Evolutionary conservation across 1,140 invertebrate genomes (phyloP).

Genomic region (Diachasmimorpha longicaudata): DNA sequence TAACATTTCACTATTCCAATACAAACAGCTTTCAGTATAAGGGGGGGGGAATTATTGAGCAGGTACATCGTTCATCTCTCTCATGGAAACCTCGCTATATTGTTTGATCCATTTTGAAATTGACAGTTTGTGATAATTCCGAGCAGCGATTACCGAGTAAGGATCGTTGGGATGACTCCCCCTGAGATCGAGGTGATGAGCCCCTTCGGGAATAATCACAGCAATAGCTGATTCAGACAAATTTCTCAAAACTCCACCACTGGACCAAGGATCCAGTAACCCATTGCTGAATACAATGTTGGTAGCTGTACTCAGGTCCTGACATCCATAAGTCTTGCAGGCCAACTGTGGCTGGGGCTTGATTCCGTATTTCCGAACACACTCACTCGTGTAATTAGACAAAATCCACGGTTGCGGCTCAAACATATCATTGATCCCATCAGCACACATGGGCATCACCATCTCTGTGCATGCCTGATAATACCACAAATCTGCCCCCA

Average conservation of each 20-base stretch:
- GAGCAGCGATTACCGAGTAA: constrained; percentile 69
- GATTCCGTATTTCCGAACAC: constrained; percentile 74
- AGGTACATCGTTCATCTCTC: neutral
- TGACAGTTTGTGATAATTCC: constrained; percentile 70
- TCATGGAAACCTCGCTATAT: constrained; percentile 10
- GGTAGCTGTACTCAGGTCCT: constrained; percentile 69
- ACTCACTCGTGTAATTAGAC: constrained; percentile 68
- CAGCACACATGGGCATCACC: constrained; percentile 90
- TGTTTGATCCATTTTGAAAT: constrained; percentile 74
- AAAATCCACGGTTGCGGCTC: constrained; percentile 79
- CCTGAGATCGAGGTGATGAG: constrained; percentile 92
- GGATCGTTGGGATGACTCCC: constrained; percentile 75
- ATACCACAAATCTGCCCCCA: constrained; percentile 76
- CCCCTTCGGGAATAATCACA: constrained; percentile 85
- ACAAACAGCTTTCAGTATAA: too few species aligned
- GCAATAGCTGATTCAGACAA: constrained; percentile 72
- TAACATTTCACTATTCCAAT: neutral
- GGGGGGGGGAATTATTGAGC: too few species aligned
- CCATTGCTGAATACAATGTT: constrained; percentile 95
- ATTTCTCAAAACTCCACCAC: constrained; percentile 83
- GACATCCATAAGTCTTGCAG: constrained; percentile 82
- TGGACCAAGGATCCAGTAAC: constrained; percentile 90
- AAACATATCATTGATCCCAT: constrained; percentile 84
- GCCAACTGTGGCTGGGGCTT: constrained; percentile 72
- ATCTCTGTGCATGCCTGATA: constrained; percentile 91